phyloP scores from a whole-genome alignment of 2,113 vertebrate genomes.

The Vanacampus margaritifer region DNA sequence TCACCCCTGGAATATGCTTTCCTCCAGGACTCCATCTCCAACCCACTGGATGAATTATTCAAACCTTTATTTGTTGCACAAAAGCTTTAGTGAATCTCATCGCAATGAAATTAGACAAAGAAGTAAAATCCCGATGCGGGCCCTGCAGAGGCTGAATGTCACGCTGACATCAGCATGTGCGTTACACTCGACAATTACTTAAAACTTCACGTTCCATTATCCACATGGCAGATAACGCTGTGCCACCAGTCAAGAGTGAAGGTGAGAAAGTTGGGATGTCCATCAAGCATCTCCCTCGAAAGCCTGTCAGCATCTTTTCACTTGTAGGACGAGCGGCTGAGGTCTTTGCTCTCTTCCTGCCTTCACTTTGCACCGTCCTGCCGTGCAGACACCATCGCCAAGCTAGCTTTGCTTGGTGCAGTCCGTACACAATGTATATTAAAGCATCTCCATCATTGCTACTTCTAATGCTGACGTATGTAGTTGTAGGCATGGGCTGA shows the following conservation, averaged over 20 bases:
- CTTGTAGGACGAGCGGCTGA: conserved; percentile 43
- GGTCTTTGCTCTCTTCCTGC: neutral
- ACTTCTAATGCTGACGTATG: neutral
- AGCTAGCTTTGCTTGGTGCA: too few relatives aligned
- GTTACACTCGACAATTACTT: conserved; percentile 26
- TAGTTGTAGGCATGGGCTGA: too few relatives aligned
- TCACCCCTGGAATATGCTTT: conserved; percentile 26
- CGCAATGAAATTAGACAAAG: neutral
- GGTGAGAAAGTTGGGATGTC: conserved; percentile 24
- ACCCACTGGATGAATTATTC: conserved; percentile 47
- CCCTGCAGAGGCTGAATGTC: neutral
- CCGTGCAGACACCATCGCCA: neutral
- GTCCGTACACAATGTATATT: too few relatives aligned
- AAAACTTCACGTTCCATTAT: conserved; percentile 39
- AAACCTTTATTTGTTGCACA: conserved; percentile 17
- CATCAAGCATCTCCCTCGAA: conserved; percentile 17
- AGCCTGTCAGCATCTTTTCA: conserved; percentile 41
- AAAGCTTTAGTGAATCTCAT: conserved; percentile 6
- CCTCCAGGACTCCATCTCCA: conserved; percentile 4
- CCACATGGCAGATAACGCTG: conserved; percentile 31
- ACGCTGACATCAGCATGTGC: conserved; percentile 11
- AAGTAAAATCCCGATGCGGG: neutral
- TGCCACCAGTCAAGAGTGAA: conserved; percentile 7
- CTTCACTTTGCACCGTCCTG: neutral
- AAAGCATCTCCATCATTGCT: too few relatives aligned